Conservation (phyloP, 2,888 invertebrate species). For the Zonitis immaculata region DNA sequence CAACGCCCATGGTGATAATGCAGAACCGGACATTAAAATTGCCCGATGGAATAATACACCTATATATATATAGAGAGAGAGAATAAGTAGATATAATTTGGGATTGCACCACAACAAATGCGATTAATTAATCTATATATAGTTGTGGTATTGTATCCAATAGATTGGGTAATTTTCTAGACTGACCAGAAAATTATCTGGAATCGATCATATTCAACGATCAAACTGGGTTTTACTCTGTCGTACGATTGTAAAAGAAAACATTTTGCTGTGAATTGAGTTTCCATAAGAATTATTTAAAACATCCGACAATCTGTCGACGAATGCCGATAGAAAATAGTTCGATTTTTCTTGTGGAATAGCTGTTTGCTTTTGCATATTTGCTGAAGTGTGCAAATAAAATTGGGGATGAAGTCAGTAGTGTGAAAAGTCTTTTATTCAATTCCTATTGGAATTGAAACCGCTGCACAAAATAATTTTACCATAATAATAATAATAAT, state of each 20-base stretch:
- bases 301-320: not conserved
- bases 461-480: no score
- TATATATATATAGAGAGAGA: no score
- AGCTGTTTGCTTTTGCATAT: slow-evolving; percentile 2
- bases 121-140: not conserved
- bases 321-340: not conserved
- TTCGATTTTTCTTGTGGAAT: not conserved
- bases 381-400: slow-evolving; percentile 7
- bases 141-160: not conserved
- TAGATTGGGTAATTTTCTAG: slow-evolving; percentile 2
- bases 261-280: not conserved
- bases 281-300: not conserved
- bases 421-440: not conserved
- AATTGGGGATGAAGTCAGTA: not conserved
- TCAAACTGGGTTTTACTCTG: not conserved
- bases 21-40: slow-evolving; percentile 86
- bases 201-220: not conserved
- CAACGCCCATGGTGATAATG: slow-evolving; percentile 85
- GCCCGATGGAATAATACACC: slow-evolving; percentile 86
- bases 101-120: not conserved
- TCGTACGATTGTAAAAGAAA: not conserved
- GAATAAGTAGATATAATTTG: no score
- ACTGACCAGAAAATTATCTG: not conserved
- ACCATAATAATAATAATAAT: no score
- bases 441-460: slow-evolving; percentile 12